These are phyloP conservation scores for Pyralis farinalis DNA, from an alignment of 2,888 invertebrate species.

Conservation along the genomic window DNA sequence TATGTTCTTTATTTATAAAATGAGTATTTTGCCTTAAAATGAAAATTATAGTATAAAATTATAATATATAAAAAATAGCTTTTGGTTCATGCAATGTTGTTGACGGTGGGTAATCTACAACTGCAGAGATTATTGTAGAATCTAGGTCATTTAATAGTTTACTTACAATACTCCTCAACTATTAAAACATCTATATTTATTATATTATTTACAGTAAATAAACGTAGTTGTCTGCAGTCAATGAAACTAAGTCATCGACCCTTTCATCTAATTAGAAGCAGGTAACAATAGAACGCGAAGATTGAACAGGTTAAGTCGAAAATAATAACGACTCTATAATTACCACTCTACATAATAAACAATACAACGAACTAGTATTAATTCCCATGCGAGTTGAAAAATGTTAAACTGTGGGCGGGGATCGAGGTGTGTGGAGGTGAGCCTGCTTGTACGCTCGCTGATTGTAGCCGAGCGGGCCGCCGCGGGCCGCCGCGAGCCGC, in stretches of 20 bases:
- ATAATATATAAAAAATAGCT: too few species aligned
- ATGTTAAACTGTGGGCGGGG: conserved; percentile 77
- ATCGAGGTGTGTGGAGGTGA: conserved; percentile 45
- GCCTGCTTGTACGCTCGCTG: conserved; percentile 43
- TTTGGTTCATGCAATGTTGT: too few species aligned
- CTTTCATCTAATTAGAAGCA: conserved; percentile 14
- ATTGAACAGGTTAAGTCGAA: conserved; percentile 26
- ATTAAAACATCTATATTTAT: too few species aligned
- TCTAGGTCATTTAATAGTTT: too few species aligned
- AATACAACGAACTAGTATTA: conserved; percentile 64
- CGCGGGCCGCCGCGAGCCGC: conserved; percentile 66
- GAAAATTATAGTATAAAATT: too few species aligned
- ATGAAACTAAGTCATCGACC: conserved; percentile 22
- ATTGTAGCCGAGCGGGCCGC: conserved; percentile 47
- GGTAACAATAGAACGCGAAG: conserved; percentile 22
- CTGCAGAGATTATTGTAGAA: too few species aligned
- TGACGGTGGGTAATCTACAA: too few species aligned
- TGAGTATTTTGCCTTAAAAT: too few species aligned
- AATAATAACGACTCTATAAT: conserved; percentile 61
- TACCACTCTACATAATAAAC: conserved; percentile 62
- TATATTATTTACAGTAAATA: too few species aligned
- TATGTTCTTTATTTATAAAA: too few species aligned
- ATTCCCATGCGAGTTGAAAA: conserved; percentile 69
- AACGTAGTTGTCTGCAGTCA: too few species aligned
- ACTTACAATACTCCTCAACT: too few species aligned